Base-by-base conservation (phyloP, 1,140 invertebrate genomes). In the Lucilia sericata region DNA sequence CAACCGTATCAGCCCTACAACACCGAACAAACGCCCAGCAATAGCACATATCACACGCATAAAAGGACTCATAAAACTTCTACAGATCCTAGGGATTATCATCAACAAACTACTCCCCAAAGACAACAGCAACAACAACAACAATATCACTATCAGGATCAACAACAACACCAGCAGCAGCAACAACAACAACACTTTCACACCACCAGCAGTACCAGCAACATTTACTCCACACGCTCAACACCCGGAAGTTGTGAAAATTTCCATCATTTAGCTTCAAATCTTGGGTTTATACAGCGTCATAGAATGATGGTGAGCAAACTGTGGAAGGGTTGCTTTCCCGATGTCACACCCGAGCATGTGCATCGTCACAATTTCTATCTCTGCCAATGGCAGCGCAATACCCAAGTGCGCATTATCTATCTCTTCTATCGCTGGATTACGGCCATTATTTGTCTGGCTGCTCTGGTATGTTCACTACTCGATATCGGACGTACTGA, bases 351-450 rank as follows among this genome's bases (percentile, higher is more conserved):
- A 19, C 88, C 90, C 85, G 90, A 91, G 65, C 89, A 91, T 82
- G 90, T 91, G 21, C 90, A 91, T 82, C 88, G 90, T 0, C 90
- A 91, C 84, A 91, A 91, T 85, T 91, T 91, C 47, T 91, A 91
- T 83, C 80, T 91, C 19, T 91, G 90, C 83, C 90, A 91, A 92
- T 93, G 92, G 92, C 92, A 92, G 85, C 87, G 87, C 19, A 89
- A 91, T 19, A 89, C 87, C 8, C 89, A 89, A 84, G 91, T 92
- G 30, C 91, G 89, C 42, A 87, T 91, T 74, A 88, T 88, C 49
- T 95, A 94, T 86, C 86, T 94, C 2, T 85, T 92, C 5, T 95
- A 94, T 86, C 92, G 94, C 55, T 93, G 93, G 92, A 82, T 92
- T 12, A 91, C 94, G 25, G 92, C 93, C 34, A 84, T 92, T 49